Evolutionary conservation across 1,140 invertebrate genomes (phyloP).

Genomic region (Bombus vancouverensis): DNA sequence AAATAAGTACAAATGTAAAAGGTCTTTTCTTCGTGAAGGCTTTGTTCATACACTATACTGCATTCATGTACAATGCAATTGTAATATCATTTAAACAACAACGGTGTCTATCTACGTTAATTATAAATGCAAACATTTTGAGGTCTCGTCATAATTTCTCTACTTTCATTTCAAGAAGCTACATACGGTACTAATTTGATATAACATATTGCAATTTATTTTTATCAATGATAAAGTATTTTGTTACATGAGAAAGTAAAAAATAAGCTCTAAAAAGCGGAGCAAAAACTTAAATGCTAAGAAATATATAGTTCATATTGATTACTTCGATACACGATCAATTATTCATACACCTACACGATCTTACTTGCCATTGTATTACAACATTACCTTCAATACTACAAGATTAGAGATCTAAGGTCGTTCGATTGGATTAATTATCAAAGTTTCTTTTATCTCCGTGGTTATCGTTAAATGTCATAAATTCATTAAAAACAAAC

Average conservation of each 20-base stretch:
- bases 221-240: not conserved
- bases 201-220: not conserved
- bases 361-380: slow-evolving; percentile 64
- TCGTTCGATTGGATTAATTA: slow-evolving; percentile 37
- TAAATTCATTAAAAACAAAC: not conserved
- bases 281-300: slow-evolving; percentile 22
- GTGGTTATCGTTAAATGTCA: not conserved
- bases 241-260: not conserved
- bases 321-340: slow-evolving; percentile 69
- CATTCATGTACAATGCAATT: too few species aligned
- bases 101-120: too few species aligned
- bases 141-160: not conserved
- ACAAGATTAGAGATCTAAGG: slow-evolving; percentile 58
- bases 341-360: slow-evolving; percentile 71
- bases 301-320: slow-evolving; percentile 58
- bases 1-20: too few species aligned
- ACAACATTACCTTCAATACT: slow-evolving; percentile 58
- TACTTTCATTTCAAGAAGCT: not conserved
- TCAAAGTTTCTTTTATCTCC: slow-evolving; percentile 13
- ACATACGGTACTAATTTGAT: too few species aligned
- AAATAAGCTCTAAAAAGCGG: not conserved
- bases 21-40: not conserved
- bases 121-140: not conserved
- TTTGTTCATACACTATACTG: not conserved
- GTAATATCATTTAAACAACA: too few species aligned